Evolutionary conservation across 64 coral and sea anemone species (phyloP).

Genomic region (Exaiptasia diaphana): DNA sequence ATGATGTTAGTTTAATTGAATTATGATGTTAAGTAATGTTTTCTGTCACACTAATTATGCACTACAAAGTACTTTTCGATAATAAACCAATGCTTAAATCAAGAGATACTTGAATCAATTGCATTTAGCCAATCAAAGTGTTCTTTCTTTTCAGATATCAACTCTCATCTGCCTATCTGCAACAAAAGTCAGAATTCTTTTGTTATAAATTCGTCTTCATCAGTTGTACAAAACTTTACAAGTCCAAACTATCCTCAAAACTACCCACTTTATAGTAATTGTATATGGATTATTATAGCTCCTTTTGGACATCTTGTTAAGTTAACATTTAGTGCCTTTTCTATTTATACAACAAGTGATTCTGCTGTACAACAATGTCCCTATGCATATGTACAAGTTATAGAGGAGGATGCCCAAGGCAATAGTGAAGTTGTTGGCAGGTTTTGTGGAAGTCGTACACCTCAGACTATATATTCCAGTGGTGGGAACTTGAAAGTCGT

Average conservation of each 20-base stretch:
- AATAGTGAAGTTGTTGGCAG: background rate
- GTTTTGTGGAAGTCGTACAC: conserved; percentile 7
- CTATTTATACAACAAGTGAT: conserved; percentile 2
- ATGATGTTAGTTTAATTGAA: background rate
- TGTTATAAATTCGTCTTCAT: background rate
- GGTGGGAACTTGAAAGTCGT: conserved; percentile 4
- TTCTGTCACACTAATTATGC: background rate
- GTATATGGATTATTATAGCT: conserved; percentile 1
- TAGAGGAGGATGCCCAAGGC: background rate
- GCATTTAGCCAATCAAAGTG: too few species aligned
- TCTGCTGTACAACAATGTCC: background rate
- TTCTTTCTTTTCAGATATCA: background rate
- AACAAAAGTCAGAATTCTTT: conserved; percentile 24
- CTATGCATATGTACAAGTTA: conserved; percentile 21
- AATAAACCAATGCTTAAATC: background rate
- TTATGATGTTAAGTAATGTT: background rate
- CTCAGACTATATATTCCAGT: conserved; percentile 23
- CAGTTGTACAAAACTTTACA: conserved; percentile 5
- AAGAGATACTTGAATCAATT: background rate
- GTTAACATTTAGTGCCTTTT: conserved; percentile 13
- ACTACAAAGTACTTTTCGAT: background rate
- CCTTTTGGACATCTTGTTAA: conserved; percentile 4
- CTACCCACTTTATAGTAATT: conserved; percentile 7
- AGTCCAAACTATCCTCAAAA: conserved; percentile 4
- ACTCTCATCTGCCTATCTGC: background rate